Percentiles rank a stretch among this genome's conserved stretches.
Conservation (phyloP, 2,888 invertebrate genomes). For the Drosophila anomalata region DNA sequence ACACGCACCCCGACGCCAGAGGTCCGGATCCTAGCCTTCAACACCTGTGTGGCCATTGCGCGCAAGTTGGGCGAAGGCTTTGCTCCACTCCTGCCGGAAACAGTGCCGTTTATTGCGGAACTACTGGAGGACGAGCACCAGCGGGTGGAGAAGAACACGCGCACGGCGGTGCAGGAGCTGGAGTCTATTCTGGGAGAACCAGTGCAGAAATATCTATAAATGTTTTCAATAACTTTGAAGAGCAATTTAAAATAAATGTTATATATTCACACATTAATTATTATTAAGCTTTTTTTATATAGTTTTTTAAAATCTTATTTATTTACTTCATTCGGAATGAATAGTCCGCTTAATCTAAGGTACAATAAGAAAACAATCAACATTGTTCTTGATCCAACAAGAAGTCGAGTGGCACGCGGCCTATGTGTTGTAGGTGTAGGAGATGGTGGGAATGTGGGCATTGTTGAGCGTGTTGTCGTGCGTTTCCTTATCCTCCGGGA, state of each 20-base stretch:
- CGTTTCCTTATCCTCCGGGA: slow-evolving; percentile 80
- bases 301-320: background rate
- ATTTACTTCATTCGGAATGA: slow-evolving; percentile 37
- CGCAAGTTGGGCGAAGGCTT: slow-evolving; percentile 94
- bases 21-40: slow-evolving; percentile 89
- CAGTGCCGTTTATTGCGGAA: slow-evolving; percentile 96
- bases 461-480: slow-evolving; percentile 82
- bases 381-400: slow-evolving; percentile 22
- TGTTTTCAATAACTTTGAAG: background rate
- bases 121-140: slow-evolving; percentile 95
- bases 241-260: background rate
- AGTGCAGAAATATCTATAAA: slow-evolving; percentile 92
- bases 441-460: slow-evolving; percentile 71
- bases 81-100: slow-evolving; percentile 94
- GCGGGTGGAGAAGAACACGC: slow-evolving; percentile 91
- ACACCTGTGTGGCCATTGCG: slow-evolving; percentile 91
- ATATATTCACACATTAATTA: background rate
- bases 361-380: slow-evolving; percentile 46
- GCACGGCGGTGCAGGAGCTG: slow-evolving; percentile 91
- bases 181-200: slow-evolving; percentile 95
- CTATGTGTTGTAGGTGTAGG: slow-evolving; percentile 69
- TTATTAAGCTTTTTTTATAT: background rate
- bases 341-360: slow-evolving; percentile 26
- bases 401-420: background rate
- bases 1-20: slow-evolving; percentile 90